Percentiles rank a stretch among this genome's conserved stretches.
Conservation (phyloP, 2,797 vertebrate species). For the Cuniculus paca region DNA sequence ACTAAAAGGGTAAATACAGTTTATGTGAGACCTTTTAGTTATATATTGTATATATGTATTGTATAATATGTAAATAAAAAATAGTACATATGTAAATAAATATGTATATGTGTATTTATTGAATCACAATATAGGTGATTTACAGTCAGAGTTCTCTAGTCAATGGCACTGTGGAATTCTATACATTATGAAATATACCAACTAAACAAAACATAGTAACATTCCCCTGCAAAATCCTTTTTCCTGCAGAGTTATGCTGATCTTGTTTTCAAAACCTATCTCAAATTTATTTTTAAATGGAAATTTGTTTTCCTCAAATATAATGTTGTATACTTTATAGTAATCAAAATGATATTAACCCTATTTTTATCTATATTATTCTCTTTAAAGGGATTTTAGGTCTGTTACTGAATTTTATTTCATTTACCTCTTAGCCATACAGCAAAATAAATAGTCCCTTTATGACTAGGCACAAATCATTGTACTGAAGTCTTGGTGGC, state of each 20-base stretch:
- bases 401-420: background rate
- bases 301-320: constrained; percentile 14
- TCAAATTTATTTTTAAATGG: constrained; percentile 32
- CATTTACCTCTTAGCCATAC: background rate
- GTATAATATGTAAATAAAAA: background rate
- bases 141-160: background rate
- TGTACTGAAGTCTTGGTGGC: background rate
- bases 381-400: background rate
- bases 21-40: background rate
- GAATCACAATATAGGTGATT: background rate
- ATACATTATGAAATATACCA: background rate
- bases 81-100: background rate
- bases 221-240: constrained; percentile 12
- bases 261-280: constrained; percentile 46
- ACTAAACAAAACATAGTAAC: constrained; percentile 8
- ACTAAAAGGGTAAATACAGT: background rate
- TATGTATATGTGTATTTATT: background rate
- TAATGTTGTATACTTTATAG: background rate
- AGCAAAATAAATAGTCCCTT: background rate
- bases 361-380: background rate
- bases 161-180: background rate
- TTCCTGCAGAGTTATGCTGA: background rate
- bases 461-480: background rate
- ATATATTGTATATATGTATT: background rate
- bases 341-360: background rate